These are phyloP conservation scores for Gadus chalcogrammus DNA, from an alignment of 2,113 vertebrate genomes.

Conservation along the genomic window DNA sequence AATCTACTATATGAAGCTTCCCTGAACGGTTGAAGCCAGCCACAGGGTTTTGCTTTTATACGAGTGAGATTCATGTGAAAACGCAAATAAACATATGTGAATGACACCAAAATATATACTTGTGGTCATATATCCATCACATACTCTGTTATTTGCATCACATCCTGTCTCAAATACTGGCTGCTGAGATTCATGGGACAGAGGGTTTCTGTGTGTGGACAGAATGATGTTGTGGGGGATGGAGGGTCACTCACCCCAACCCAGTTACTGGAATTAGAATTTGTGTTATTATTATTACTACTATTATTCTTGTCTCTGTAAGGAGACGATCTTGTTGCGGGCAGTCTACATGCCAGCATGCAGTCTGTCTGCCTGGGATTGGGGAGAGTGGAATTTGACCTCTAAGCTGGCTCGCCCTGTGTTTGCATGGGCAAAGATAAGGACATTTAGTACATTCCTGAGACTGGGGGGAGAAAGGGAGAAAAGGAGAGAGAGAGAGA, in stretches of 20 bases:
- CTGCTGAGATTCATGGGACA: too few species aligned
- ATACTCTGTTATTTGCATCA: too few species aligned
- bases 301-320: not conserved
- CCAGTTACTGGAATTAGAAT: not conserved
- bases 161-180: too few species aligned
- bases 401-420: constrained; percentile 49
- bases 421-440: constrained; percentile 66
- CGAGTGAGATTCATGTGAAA: too few species aligned
- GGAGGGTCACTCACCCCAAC: not conserved
- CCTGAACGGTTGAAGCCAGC: too few species aligned
- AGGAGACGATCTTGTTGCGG: constrained; percentile 11
- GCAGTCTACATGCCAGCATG: constrained; percentile 37
- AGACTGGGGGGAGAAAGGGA: constrained; percentile 16
- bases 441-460: constrained; percentile 65
- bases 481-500: not conserved
- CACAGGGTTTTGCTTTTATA: too few species aligned
- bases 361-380: constrained; percentile 35
- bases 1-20: too few species aligned
- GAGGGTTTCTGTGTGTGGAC: too few species aligned
- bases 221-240: too few species aligned
- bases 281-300: not conserved
- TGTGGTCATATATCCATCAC: too few species aligned
- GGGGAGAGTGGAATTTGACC: constrained; percentile 58
- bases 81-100: too few species aligned
- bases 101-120: too few species aligned